phyloP scores from a whole-genome alignment of 64 coral and sea anemone genomes.

The Cladopsammia gracilis region DNA sequence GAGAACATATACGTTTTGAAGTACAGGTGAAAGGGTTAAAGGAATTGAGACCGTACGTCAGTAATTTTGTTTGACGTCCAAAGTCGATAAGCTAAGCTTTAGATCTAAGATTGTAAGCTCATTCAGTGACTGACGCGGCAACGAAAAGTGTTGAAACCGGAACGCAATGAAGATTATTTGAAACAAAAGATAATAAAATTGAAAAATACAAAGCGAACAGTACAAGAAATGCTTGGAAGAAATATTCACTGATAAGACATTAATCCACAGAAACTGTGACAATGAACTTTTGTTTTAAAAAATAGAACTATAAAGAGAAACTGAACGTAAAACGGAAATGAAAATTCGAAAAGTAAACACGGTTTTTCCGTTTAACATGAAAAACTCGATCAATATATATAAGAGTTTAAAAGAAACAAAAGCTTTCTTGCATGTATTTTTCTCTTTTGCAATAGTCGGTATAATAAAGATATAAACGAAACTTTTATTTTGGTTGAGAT shows the following conservation, averaged over 20 bases:
- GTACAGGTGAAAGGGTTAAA: too few species aligned
- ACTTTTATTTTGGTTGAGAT: neutral
- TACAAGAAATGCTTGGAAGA: neutral
- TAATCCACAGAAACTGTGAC: neutral
- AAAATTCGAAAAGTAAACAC: slow-evolving; percentile 3
- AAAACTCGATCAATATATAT: neutral
- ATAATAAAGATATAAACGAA: neutral
- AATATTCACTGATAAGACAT: slow-evolving; percentile 11
- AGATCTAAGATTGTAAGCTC: neutral
- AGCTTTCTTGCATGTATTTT: neutral
- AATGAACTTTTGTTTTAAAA: slow-evolving; percentile 2
- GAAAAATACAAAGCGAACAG: neutral
- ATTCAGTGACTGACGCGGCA: neutral
- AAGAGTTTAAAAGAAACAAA: neutral
- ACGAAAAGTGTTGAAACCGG: neutral
- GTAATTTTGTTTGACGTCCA: neutral
- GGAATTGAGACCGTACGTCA: neutral
- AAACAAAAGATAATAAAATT: neutral
- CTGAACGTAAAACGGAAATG: slow-evolving; percentile 9
- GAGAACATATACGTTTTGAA: too few species aligned
- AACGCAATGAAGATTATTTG: neutral
- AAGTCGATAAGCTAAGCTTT: slow-evolving; percentile 13
- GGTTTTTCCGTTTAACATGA: neutral
- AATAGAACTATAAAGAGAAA: neutral
- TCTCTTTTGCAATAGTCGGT: neutral